Evolutionary conservation across 1,140 invertebrate genomes (phyloP).

Genomic region (Drosophila kurseongensis): DNA sequence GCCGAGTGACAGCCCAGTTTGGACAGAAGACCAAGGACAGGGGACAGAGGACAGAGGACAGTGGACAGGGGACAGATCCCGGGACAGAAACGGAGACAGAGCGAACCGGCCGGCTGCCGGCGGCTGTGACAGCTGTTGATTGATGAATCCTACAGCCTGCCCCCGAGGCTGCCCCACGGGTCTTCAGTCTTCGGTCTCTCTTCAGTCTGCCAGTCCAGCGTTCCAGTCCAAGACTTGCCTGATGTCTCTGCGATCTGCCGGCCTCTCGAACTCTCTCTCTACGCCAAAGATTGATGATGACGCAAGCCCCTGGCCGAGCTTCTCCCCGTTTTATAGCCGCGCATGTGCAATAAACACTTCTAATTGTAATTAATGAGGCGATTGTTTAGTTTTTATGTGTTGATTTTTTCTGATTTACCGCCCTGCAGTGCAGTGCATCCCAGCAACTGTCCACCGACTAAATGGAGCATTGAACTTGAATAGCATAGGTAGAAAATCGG

Average conservation of each 20-base stretch:
- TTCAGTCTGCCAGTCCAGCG: constrained; percentile 7
- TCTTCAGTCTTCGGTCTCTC: constrained; percentile 9
- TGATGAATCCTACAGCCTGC: constrained; percentile 79
- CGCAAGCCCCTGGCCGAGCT: constrained; percentile 61
- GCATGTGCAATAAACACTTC: constrained; percentile 81
- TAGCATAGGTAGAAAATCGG: too few relatives aligned
- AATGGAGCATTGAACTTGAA: constrained; percentile 67
- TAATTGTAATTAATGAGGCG: constrained; percentile 84
- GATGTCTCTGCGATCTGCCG: constrained; percentile 39
- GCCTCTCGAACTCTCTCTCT: constrained; percentile 29
- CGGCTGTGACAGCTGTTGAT: constrained; percentile 79
- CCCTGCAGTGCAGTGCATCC: constrained; percentile 21
- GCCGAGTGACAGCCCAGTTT: constrained; percentile 58
- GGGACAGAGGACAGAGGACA: constrained; percentile 11
- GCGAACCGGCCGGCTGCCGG: constrained; percentile 64
- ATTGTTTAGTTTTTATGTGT: constrained; percentile 82
- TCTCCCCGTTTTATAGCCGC: constrained; percentile 66
- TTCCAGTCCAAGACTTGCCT: background rate
- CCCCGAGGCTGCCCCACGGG: constrained; percentile 51
- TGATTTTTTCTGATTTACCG: constrained; percentile 80
- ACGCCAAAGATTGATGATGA: constrained; percentile 71
- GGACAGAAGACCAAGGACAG: constrained; percentile 9
- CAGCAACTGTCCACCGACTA: constrained; percentile 43
- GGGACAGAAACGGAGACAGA: constrained; percentile 21
- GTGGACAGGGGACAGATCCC: background rate